These are phyloP conservation scores for Microtus pennsylvanicus DNA, from an alignment of 2,113 vertebrate species.

Conservation along the genomic window DNA sequence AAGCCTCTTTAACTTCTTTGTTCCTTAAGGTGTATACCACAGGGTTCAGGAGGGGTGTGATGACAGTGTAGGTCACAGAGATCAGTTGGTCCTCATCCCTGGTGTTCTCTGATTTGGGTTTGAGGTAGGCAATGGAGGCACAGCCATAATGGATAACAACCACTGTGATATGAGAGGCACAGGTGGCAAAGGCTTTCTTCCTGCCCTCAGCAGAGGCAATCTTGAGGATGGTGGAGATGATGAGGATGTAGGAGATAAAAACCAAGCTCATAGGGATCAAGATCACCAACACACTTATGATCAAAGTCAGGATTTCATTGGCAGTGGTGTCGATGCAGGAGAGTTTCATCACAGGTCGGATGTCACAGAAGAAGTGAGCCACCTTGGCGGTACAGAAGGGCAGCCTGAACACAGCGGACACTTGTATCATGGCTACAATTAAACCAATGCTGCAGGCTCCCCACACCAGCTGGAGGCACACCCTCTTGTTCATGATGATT, in stretches of 20 bases:
- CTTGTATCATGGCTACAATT: constrained; percentile 50
- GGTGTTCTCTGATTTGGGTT: constrained; percentile 54
- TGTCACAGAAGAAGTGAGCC: constrained; percentile 74
- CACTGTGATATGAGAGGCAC: constrained; percentile 62
- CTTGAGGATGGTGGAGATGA: constrained; percentile 64
- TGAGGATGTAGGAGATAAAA: constrained; percentile 66
- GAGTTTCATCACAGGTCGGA: constrained; percentile 67
- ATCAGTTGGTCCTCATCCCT: constrained; percentile 63
- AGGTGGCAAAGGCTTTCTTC: constrained; percentile 73
- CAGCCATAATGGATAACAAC: constrained; percentile 67
- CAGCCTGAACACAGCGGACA: constrained; percentile 53
- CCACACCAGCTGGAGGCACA: constrained; percentile 29
- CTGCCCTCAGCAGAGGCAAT: constrained; percentile 29
- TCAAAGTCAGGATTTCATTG: constrained; percentile 55
- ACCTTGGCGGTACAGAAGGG: constrained; percentile 65
- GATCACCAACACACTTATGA: constrained; percentile 67
- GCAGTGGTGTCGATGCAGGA: constrained; percentile 55
- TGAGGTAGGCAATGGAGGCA: constrained; percentile 73
- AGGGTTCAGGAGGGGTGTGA: constrained; percentile 61
- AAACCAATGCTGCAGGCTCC: not conserved
- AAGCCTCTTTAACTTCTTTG: constrained; percentile 68
- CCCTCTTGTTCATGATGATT: constrained; percentile 60
- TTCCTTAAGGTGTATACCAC: constrained; percentile 71
- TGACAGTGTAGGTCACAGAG: constrained; percentile 72
- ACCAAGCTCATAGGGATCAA: constrained; percentile 69